Evolutionary conservation across 2,797 vertebrate genomes (phyloP), one percentile per base, ranked within the genome.

Genomic region (Schizothorax lantsangensis): DNA sequence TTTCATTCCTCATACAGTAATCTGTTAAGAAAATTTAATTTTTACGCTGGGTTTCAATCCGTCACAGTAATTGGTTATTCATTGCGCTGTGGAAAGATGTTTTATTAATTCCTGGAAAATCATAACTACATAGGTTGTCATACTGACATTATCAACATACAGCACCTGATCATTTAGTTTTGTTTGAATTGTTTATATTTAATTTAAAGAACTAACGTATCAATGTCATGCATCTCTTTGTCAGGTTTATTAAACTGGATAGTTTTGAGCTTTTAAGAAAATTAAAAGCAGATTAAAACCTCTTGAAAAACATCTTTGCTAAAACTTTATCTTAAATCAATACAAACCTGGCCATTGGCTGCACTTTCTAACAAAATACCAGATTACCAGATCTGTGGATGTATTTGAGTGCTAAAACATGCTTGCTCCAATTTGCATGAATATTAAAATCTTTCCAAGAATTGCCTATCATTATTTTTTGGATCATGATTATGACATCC

Each of bases 31-130:
- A 64, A 38, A 21, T 2, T 49, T 19, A 5, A 49, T 64, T 47
- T 64, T 84, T 66, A 19, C 23, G 7, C 30, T 17, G 40, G 30
- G 43, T 47, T 84, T 78, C 26, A 47, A 64, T 84, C 82, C 11
- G 57, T 84, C 45, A 79, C 45, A 69, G 62, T 78, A 68, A 79
- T 78, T 84, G 59, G 62, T 69, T 78, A 68, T 69, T 78, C 45
- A 69, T 23, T 79, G 45, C 19, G 0, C 36, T 79, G 36, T 69
- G 83, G 64, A 85, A 72, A 72, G 36, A 10, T 9, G 4, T 45
- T 85, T 59, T 11, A 85, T 49, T 49, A 36, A 33, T 62, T 85
- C n/a, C 30, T 62, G 15, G 49, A 62, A 71, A 72, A 57, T 79
- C 64, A 17, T 69, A 84, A 49, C 59, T 52, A 1, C 10, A 57